These are phyloP conservation scores for Vollenhovia emeryi DNA, from an alignment of 1,140 invertebrate genomes.

Conservation along the genomic window DNA sequence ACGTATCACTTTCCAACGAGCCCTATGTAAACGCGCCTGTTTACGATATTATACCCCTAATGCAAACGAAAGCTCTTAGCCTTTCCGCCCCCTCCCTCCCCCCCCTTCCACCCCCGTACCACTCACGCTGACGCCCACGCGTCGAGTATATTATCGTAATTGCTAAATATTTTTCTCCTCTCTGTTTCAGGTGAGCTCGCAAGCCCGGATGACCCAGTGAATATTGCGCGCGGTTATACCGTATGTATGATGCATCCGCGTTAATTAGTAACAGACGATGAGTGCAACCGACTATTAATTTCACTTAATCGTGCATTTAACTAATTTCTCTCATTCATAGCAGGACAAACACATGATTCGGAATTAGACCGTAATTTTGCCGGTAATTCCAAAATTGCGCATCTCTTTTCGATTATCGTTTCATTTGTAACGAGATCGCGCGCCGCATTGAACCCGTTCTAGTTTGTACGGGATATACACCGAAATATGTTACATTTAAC, in stretches of 20 bases:
- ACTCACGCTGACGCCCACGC: constrained; percentile 20
- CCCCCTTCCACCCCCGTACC: constrained; percentile 51
- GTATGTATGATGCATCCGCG: constrained; percentile 26
- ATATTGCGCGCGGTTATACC: neutral
- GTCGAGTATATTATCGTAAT: neutral
- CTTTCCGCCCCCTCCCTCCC: neutral
- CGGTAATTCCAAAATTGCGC: constrained; percentile 3
- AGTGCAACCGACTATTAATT: constrained; percentile 28
- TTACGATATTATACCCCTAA: constrained; percentile 83
- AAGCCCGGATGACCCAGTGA: constrained; percentile 2
- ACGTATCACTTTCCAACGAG: constrained; percentile 82
- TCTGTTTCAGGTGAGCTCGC: constrained; percentile 79
- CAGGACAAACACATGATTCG: neutral
- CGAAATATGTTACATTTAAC: neutral
- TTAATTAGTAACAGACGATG: constrained; percentile 46
- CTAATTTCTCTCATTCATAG: constrained; percentile 36
- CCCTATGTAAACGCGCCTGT: constrained; percentile 82
- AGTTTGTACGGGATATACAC: neutral
- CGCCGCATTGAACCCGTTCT: neutral
- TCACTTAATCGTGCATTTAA: constrained; percentile 17
- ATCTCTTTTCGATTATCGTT: neutral
- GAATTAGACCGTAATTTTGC: constrained; percentile 17
- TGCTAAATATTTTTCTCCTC: constrained; percentile 63
- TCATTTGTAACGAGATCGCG: neutral
- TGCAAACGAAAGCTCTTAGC: constrained; percentile 78